Percentiles rank a stretch among this genome's conserved stretches.
Conservation (phyloP, 2,888 invertebrate species). For the Cosmopolites sordidus region DNA sequence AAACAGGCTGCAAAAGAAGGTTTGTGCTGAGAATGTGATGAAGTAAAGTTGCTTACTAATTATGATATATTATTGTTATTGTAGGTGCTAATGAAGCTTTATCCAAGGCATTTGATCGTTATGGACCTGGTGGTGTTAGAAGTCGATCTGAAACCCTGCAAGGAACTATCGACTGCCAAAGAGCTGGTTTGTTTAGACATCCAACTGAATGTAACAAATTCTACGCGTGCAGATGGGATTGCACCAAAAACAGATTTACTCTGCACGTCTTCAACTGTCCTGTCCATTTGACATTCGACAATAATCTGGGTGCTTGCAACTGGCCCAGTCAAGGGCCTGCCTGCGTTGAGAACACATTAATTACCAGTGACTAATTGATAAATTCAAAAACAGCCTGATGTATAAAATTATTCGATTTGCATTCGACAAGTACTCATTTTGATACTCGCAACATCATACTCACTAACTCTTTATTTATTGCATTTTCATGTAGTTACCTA, state of each 20-base stretch:
- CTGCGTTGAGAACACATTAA: slow-evolving; percentile 63
- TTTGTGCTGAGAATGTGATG: slow-evolving; percentile 33
- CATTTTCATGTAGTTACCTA: slow-evolving; percentile 25
- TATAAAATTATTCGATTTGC: background rate
- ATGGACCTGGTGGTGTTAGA: slow-evolving; percentile 60
- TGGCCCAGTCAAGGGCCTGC: slow-evolving; percentile 79
- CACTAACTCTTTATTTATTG: slow-evolving; percentile 29
- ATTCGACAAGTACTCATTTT: background rate
- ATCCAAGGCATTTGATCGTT: slow-evolving; percentile 52
- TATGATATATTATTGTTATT: no score
- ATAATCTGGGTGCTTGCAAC: slow-evolving; percentile 71
- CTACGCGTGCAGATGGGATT: slow-evolving; percentile 78
- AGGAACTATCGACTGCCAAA: slow-evolving; percentile 58
- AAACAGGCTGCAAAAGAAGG: slow-evolving; percentile 41
- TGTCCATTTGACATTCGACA: slow-evolving; percentile 72
- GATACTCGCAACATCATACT: slow-evolving; percentile 19
- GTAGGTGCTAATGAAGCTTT: slow-evolving; percentile 45
- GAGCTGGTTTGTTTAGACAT: slow-evolving; percentile 63
- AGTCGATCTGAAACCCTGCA: slow-evolving; percentile 57
- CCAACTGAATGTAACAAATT: slow-evolving; percentile 78
- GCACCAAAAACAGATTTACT: slow-evolving; percentile 69
- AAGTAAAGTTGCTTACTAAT: background rate
- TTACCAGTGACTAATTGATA: slow-evolving; percentile 41
- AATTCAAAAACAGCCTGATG: no score
- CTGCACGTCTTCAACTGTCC: slow-evolving; percentile 76